Evolutionary conservation across 1,140 invertebrate species (phyloP).

Genomic region (Callitettix versicolor): DNA sequence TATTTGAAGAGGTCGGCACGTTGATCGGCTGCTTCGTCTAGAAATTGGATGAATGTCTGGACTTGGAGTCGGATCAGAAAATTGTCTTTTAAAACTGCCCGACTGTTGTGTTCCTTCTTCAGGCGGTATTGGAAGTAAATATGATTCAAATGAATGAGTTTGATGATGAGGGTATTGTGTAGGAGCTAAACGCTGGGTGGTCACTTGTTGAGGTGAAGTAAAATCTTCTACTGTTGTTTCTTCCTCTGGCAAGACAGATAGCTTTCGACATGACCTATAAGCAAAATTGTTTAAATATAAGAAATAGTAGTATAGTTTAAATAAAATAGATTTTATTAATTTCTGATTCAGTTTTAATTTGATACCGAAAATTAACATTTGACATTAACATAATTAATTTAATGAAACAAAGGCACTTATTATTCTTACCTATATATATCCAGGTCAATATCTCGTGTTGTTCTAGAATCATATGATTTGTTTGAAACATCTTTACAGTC

Average conservation of each 20-base stretch:
- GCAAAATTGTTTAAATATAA: not conserved
- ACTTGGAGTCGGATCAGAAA: conserved; percentile 19
- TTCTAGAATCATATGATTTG: conserved; percentile 8
- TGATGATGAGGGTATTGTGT: conserved; percentile 15
- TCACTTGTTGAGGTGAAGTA: conserved; percentile 2
- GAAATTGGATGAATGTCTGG: not conserved
- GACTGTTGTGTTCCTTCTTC: not conserved
- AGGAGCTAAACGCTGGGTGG: conserved; percentile 7
- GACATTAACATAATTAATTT: no score
- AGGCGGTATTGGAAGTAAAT: conserved; percentile 12
- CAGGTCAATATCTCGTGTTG: conserved; percentile 14
- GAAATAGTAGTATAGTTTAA: not conserved
- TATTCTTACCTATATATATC: conserved; percentile 21
- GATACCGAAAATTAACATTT: no score
- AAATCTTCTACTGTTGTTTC: conserved; percentile 14
- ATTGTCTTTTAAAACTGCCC: conserved; percentile 11
- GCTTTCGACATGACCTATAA: conserved; percentile 21
- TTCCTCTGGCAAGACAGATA: conserved; percentile 22
- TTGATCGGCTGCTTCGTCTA: conserved; percentile 1
- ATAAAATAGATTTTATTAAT: not conserved
- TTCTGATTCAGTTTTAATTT: no score
- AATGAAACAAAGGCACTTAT: no score
- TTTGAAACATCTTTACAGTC: not conserved
- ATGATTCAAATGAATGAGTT: conserved; percentile 23
- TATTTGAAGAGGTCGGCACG: conserved; percentile 16